phyloP scores from a whole-genome alignment of 2,797 vertebrate species.

The Lepus oiostolus region DNA sequence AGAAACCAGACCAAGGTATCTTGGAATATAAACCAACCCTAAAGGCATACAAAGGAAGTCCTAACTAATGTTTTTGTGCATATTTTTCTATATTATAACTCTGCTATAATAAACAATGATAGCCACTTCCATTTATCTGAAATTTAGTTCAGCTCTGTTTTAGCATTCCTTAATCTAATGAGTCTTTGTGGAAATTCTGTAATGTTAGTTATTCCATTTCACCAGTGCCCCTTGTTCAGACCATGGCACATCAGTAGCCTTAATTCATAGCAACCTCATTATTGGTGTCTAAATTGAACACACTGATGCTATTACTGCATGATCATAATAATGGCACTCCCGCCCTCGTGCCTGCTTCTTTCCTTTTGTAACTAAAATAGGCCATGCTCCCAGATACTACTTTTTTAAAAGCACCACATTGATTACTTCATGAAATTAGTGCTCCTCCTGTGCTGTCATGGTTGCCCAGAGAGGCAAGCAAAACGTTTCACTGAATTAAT shows the following conservation, averaged over 20 bases:
- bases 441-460: neutral
- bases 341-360: neutral
- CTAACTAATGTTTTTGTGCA: neutral
- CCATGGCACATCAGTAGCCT: neutral
- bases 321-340: neutral
- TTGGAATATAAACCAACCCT: neutral
- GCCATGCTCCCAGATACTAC: neutral
- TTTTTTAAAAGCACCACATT: neutral
- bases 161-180: neutral
- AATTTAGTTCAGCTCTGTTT: constrained; percentile 22
- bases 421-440: neutral
- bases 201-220: neutral
- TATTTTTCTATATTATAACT: neutral
- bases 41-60: neutral
- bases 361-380: neutral
- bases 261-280: neutral
- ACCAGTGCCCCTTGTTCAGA: neutral
- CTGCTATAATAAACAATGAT: neutral
- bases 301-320: neutral
- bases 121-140: neutral
- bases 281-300: constrained; percentile 31
- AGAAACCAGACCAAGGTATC: neutral
- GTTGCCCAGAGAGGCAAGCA: neutral
- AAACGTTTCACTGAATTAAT: neutral
- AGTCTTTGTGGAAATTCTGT: neutral